Conservation (phyloP, 2,113 vertebrate species). For the Tragelaphus buxtoni region DNA sequence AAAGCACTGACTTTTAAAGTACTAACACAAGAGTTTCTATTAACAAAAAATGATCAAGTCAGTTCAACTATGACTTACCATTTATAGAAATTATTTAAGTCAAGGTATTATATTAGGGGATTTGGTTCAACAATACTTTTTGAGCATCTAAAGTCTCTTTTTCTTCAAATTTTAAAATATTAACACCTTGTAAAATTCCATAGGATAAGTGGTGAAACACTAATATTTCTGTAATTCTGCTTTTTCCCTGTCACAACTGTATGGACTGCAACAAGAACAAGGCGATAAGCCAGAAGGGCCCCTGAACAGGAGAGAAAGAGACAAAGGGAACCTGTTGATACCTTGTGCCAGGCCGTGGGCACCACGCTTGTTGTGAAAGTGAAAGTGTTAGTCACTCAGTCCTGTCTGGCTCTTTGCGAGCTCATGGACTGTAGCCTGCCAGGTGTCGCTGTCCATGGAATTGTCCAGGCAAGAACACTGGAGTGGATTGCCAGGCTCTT, state of each 20-base stretch:
- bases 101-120: background rate
- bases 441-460: background rate
- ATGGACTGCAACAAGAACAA: background rate
- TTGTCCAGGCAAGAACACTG: background rate
- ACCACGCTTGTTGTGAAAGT: background rate
- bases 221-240: background rate
- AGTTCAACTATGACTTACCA: background rate
- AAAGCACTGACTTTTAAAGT: background rate
- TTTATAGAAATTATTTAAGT: background rate
- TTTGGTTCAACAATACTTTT: background rate
- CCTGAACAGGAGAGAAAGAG: background rate
- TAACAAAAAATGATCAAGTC: background rate
- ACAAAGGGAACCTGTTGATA: background rate
- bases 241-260: background rate
- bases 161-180: background rate
- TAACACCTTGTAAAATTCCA: background rate
- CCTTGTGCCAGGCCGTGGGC: background rate
- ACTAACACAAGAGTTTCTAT: background rate
- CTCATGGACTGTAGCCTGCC: background rate
- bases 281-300: background rate
- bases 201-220: background rate
- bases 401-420: background rate
- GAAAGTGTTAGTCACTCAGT: background rate
- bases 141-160: background rate
- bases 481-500: background rate